Percentiles rank a stretch among this genome's conserved stretches.
These are phyloP conservation scores for Pagetopsis macropterus DNA, from an alignment of 2,797 vertebrate genomes.

Conservation along the genomic window DNA sequence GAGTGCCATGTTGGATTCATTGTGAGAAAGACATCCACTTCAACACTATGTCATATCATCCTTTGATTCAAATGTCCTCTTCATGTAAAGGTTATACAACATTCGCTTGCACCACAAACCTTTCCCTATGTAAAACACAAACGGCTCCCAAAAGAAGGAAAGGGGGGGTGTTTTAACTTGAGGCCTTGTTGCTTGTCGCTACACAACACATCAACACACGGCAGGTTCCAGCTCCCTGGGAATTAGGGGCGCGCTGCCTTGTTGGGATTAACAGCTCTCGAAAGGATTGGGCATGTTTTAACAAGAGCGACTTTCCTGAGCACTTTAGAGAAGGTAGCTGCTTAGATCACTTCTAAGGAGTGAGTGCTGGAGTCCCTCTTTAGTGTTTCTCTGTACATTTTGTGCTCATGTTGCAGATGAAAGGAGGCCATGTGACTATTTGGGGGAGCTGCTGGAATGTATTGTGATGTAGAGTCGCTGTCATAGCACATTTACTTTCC, in stretches of 20 bases:
- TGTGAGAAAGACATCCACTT: background rate
- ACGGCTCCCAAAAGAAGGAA: background rate
- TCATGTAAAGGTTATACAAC: constrained; percentile 6
- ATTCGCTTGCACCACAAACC: background rate
- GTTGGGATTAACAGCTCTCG: constrained; percentile 60
- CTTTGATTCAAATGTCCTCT: background rate
- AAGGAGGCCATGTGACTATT: constrained; percentile 56
- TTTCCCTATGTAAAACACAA: background rate
- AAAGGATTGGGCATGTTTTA: constrained; percentile 67
- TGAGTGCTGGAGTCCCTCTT: constrained; percentile 14
- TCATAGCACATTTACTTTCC: constrained; percentile 63
- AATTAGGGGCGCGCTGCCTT: constrained; percentile 58
- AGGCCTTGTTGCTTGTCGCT: constrained; percentile 28
- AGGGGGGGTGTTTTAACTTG: constrained; percentile 9
- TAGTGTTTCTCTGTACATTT: constrained; percentile 8
- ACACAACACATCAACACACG: constrained; percentile 53
- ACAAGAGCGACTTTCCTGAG: constrained; percentile 57
- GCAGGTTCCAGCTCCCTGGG: constrained; percentile 54
- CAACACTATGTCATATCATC: background rate
- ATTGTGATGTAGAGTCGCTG: constrained; percentile 73
- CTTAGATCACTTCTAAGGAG: constrained; percentile 54
- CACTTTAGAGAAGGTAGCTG: constrained; percentile 36
- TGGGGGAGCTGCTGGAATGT: constrained; percentile 59
- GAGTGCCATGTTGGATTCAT: background rate
- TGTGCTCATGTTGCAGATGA: constrained; percentile 35